phyloP scores from a whole-genome alignment of 2,113 vertebrate species.

The Sceloporus undulatus region DNA sequence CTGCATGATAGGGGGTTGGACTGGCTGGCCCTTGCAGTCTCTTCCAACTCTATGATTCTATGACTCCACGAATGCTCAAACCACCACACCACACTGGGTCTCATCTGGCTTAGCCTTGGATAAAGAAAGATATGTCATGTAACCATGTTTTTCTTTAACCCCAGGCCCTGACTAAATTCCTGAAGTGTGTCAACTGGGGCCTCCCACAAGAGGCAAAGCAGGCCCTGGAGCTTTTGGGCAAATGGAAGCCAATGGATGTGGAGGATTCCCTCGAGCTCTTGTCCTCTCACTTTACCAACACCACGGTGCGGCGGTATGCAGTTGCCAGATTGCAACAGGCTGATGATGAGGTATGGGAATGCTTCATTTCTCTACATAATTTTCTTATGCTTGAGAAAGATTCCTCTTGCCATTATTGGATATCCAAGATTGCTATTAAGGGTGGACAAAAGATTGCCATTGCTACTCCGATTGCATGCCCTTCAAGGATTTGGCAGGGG shows the following conservation, averaged over 20 bases:
- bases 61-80: too few species aligned
- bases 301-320: slow-evolving; percentile 92
- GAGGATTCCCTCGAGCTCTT: slow-evolving; percentile 96
- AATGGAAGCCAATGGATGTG: slow-evolving; percentile 99
- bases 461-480: too few species aligned
- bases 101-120: too few species aligned
- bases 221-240: slow-evolving; percentile 93
- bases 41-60: too few species aligned
- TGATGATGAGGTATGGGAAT: slow-evolving; percentile 89
- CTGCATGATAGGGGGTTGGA: too few species aligned
- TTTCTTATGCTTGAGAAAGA: background rate
- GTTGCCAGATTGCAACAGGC: slow-evolving; percentile 94
- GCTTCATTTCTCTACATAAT: background rate
- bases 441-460: too few species aligned
- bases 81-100: too few species aligned
- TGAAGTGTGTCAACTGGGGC: slow-evolving; percentile 99
- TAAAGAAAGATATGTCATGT: too few species aligned
- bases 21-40: too few species aligned
- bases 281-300: slow-evolving; percentile 94
- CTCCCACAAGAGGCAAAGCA: slow-evolving; percentile 97
- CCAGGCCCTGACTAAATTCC: slow-evolving; percentile 96
- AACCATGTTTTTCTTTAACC: background rate
- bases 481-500: too few species aligned
- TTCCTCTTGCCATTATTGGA: background rate
- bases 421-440: too few species aligned